Conservation (phyloP, 1,140 invertebrate species). For the Caenorhabditis brenneri region DNA sequence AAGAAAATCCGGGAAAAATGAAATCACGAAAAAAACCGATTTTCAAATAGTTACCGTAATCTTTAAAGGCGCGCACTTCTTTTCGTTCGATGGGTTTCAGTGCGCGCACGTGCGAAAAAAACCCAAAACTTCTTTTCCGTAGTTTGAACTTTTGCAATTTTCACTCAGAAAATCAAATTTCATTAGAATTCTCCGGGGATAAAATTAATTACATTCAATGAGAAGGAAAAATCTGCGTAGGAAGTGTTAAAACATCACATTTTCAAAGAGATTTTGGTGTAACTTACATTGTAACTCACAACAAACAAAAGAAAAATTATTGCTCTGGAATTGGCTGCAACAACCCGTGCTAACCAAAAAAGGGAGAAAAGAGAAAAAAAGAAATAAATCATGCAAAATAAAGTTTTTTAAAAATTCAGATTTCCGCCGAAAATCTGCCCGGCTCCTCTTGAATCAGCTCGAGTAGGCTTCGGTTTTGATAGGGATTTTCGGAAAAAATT, state of each 20-base stretch:
- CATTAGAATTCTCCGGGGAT: background rate
- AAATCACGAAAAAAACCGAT: too few relatives aligned
- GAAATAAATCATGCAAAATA: background rate
- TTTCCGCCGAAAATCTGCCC: too few relatives aligned
- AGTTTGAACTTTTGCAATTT: too few relatives aligned
- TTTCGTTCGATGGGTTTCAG: too few relatives aligned
- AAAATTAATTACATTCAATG: background rate
- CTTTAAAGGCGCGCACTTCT: too few relatives aligned
- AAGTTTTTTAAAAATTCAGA: background rate
- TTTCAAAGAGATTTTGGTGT: background rate
- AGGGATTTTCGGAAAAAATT: background rate
- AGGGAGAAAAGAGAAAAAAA: background rate
- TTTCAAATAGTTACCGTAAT: too few relatives aligned
- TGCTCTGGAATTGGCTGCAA: background rate
- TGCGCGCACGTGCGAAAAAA: background rate
- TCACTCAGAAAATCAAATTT: too few relatives aligned
- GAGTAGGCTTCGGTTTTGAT: background rate
- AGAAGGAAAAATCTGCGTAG: background rate
- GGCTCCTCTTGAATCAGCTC: background rate
- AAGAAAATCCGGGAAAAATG: too few relatives aligned
- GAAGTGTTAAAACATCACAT: background rate
- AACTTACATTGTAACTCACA: background rate
- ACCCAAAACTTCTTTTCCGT: background rate
- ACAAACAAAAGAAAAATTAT: background rate
- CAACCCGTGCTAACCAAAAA: background rate